Evolutionary conservation across 92 coral and sea anemone genomes (phyloP).

Genomic region (Desmophyllum pertusum): DNA sequence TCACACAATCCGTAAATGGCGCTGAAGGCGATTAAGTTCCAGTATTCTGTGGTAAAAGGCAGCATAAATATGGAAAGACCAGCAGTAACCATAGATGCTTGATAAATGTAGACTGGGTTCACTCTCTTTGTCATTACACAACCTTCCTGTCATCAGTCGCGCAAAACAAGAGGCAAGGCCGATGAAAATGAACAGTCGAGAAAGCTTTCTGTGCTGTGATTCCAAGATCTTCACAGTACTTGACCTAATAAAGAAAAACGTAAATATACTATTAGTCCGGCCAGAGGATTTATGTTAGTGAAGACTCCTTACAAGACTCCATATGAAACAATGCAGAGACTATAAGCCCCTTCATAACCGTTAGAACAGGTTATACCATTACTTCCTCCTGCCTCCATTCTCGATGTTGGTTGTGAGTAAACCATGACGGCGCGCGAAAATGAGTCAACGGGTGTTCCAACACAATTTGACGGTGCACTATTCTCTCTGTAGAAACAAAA

Average conservation of each 20-base stretch:
- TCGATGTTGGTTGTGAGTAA: no score
- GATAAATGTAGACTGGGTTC: conserved; percentile 11
- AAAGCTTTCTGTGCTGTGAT: conserved; percentile 6
- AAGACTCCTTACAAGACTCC: no score
- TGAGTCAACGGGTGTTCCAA: no score
- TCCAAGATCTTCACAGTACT: conserved; percentile 29
- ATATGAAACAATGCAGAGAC: no score
- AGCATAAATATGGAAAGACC: not conserved
- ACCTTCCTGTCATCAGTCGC: not conserved
- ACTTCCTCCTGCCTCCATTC: no score
- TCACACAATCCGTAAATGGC: conserved; percentile 7
- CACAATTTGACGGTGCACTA: no score
- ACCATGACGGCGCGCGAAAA: no score
- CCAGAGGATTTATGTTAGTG: no score
- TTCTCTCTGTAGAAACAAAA: no score
- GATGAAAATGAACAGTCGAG: conserved; percentile 20
- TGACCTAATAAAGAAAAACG: conserved; percentile 18
- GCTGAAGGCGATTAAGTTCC: conserved; percentile 7
- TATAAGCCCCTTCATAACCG: no score
- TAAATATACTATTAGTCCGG: no score
- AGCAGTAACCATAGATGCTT: not conserved
- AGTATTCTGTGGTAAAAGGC: conserved; percentile 9
- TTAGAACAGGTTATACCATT: no score
- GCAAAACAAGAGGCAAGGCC: conserved; percentile 9
- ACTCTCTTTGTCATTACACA: not conserved